Percentiles rank a stretch among this genome's conserved stretches.
phyloP scores from a whole-genome alignment of 2,113 vertebrate species.

The Alligator mississippiensis region DNA sequence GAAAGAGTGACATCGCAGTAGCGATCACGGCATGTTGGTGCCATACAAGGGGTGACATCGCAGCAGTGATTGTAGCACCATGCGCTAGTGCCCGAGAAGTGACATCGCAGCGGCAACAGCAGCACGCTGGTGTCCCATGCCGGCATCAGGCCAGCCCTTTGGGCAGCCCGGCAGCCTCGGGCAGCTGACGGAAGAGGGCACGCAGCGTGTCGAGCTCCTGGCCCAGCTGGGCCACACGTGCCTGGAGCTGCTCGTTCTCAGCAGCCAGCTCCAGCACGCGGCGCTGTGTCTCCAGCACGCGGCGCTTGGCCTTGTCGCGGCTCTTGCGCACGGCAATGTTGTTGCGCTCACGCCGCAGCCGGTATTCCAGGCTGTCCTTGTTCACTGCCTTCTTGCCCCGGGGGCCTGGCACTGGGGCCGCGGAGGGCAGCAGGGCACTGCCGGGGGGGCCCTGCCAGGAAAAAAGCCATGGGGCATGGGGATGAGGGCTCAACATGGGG shows the following conservation, averaged over 20 bases:
- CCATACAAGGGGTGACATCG: no score
- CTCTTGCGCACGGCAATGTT: conserved; percentile 99
- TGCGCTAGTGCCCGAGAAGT: no score
- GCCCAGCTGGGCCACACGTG: conserved; percentile 86
- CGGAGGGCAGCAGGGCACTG: conserved; percentile 67
- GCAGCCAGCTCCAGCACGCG: conserved; percentile 89
- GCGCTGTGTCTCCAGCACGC: conserved; percentile 88
- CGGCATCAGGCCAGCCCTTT: conserved; percentile 53
- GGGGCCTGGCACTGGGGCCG: conserved; percentile 25
- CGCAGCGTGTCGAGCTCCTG: conserved; percentile 90
- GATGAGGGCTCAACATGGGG: conserved; percentile 66
- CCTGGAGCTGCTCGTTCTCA: conserved; percentile 88
- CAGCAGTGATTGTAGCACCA: no score
- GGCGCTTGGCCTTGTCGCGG: conserved; percentile 95
- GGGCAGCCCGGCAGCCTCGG: conserved; percentile 73
- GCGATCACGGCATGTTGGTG: no score
- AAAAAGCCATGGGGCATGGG: conserved; percentile 76
- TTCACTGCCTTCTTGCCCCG: conserved; percentile 84
- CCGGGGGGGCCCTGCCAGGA: conserved; percentile 25
- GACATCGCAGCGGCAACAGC: no score
- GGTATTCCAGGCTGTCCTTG: conserved; percentile 91
- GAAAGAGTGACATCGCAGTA: no score
- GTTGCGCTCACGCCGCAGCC: conserved; percentile 93
- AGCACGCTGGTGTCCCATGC: no score
- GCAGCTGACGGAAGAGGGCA: conserved; percentile 89